Evolutionary conservation across 1,140 invertebrate genomes (phyloP), one percentile per base, ranked within the genome.

Genomic region (Drosophila virilis): DNA sequence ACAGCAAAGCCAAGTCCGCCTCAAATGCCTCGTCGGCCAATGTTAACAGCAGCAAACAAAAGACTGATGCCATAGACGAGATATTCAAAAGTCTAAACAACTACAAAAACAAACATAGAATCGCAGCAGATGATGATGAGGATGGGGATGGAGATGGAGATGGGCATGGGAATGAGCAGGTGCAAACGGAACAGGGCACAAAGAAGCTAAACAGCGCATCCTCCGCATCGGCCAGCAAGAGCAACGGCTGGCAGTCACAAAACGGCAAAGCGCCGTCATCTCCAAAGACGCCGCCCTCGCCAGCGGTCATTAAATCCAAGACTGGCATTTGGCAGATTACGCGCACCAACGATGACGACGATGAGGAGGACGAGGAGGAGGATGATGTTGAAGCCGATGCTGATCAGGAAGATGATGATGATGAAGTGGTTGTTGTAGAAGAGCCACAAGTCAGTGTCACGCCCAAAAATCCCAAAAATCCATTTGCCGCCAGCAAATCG

Each of bases 311-410:
- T n/a, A 92, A 92, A 67, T 90, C 91, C 6, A 92, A 92, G 42
- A 88, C 90, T 46, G 91, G 91, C 28, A 71, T 92, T 48, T 92
- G 91, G 91, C 84, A 92, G 62, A 74, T 92, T 2, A 92, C 91
- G 1, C 85, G 67, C 8, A 75, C 50, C 7, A 54, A 73, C 42
- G 84, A 83, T 35, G 73, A 71, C 10, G 59, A 79, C 8, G 69
- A 73, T 8, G 67, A 58, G 28, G 73, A 22, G 1, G 22, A 22
- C 22, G 22, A 22, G 22, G 22, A 22, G 22, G 61, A 64, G 10
- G 67, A 75, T 1, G 74, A 74, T 12, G 67, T 67, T 0, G 72
- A 65, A 0, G 57, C 45, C 3, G 55, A 52, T 9, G 52, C 54
- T 42, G 62, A 51, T 0, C 35, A 67, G 0, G 68, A 70, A 4